A percentile compares a stretch with the other conserved stretches of the same genome.
These are phyloP conservation scores for Digitonthophagus gazella DNA, from an alignment of 2,888 invertebrate genomes.

Conservation along the genomic window DNA sequence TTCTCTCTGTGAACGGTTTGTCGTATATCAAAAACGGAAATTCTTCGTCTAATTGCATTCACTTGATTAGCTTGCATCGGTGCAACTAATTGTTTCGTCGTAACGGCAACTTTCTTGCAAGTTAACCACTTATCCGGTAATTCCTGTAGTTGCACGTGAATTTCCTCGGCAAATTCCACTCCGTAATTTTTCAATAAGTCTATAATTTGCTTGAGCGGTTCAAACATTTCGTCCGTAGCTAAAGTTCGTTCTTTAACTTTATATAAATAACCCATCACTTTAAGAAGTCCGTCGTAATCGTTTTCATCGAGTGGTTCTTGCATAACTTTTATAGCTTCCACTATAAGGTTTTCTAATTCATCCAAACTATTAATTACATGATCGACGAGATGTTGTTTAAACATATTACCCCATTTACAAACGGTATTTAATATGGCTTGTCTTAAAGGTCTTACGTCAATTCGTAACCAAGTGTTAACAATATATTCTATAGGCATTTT, in stretches of 20 bases:
- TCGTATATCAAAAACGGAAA: conserved; percentile 75
- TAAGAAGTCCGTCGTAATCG: conserved; percentile 80
- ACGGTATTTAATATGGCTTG: conserved; percentile 79
- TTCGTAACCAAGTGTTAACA: conserved; percentile 75
- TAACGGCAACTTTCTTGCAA: conserved; percentile 77
- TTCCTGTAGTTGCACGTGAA: conserved; percentile 71
- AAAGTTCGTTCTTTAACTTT: conserved; percentile 74
- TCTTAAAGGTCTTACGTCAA: conserved; percentile 78
- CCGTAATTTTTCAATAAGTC: conserved; percentile 80
- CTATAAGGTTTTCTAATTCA: conserved; percentile 76
- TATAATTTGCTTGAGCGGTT: conserved; percentile 82
- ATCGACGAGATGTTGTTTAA: conserved; percentile 81
- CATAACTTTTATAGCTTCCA: conserved; percentile 70
- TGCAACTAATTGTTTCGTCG: conserved; percentile 81
- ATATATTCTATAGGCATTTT: conserved; percentile 64
- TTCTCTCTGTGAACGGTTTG: conserved; percentile 74
- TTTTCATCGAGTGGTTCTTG: conserved; percentile 73
- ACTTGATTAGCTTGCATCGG: conserved; percentile 89
- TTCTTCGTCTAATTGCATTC: conserved; percentile 78
- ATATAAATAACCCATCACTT: conserved; percentile 79
- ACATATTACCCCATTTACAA: conserved; percentile 85
- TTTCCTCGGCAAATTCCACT: conserved; percentile 81
- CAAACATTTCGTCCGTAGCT: conserved; percentile 85
- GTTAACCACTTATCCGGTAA: conserved; percentile 87
- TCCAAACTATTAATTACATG: conserved; percentile 75